Percentiles rank a stretch among this genome's conserved stretches.
These are phyloP conservation scores for Micropoecilia bifurca DNA, from an alignment of 2,797 vertebrate genomes.

Conservation along the genomic window DNA sequence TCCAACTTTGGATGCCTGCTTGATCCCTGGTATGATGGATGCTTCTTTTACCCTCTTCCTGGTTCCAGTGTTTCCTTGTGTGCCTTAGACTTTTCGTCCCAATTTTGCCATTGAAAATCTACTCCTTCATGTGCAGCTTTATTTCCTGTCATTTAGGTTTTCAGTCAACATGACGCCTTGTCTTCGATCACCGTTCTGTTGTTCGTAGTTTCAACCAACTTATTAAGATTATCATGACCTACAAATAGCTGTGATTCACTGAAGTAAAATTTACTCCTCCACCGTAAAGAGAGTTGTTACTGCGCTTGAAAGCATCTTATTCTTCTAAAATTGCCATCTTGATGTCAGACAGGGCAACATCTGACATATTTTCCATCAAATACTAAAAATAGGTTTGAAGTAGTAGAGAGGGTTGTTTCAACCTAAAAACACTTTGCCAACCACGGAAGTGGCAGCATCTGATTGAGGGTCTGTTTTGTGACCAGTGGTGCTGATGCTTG, in stretches of 20 bases:
- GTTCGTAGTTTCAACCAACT: neutral
- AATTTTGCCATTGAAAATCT: neutral
- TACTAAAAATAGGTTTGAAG: neutral
- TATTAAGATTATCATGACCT: neutral
- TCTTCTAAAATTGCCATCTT: neutral
- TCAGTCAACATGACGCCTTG: neutral
- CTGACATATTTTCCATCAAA: neutral
- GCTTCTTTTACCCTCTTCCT: neutral
- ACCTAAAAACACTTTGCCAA: neutral
- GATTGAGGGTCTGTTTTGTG: neutral
- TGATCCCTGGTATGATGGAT: neutral
- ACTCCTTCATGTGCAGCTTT: neutral
- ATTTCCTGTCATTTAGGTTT: neutral
- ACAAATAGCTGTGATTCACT: neutral
- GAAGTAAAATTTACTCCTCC: neutral
- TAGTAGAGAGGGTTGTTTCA: neutral
- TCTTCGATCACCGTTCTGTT: neutral
- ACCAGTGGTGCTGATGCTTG: neutral
- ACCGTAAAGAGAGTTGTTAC: neutral
- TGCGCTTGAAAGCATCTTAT: neutral
- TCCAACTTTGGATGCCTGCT: neutral
- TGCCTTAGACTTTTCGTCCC: neutral
- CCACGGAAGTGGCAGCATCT: neutral
- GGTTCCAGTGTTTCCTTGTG: neutral
- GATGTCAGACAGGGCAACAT: neutral